Conservation (phyloP, 2,888 invertebrate species). For the Metacarcinus magister region DNA sequence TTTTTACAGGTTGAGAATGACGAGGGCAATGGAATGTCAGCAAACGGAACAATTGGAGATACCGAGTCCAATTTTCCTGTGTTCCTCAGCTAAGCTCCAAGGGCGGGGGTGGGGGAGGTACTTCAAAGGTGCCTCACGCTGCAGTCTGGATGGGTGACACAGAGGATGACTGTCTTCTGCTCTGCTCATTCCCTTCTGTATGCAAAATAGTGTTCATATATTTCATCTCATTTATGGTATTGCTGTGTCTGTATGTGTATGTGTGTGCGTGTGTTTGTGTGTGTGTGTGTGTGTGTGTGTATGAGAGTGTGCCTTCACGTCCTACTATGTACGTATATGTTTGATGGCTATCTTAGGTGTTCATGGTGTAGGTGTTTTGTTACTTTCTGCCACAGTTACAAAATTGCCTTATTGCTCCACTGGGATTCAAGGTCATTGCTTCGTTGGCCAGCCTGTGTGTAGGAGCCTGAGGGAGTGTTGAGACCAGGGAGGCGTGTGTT, state of each 20-base stretch:
- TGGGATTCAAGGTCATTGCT: background rate
- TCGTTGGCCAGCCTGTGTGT: background rate
- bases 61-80: background rate
- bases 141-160: background rate
- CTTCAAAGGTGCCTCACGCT: background rate
- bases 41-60: slow-evolving; percentile 7
- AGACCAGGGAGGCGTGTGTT: background rate
- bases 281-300: background rate
- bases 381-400: background rate
- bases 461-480: background rate
- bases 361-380: background rate
- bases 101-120: background rate
- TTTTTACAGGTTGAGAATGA: background rate
- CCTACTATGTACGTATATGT: background rate
- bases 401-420: background rate
- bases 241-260: background rate
- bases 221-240: background rate
- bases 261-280: background rate
- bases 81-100: slow-evolving; percentile 43
- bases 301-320: background rate
- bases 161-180: background rate
- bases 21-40: background rate
- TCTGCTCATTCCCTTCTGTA: background rate
- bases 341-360: background rate
- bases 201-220: background rate